A percentile compares a stretch with the other conserved stretches of the same genome.
Evolutionary conservation across 2,797 vertebrate species (phyloP).

Genomic region (Agapornis canus): DNA sequence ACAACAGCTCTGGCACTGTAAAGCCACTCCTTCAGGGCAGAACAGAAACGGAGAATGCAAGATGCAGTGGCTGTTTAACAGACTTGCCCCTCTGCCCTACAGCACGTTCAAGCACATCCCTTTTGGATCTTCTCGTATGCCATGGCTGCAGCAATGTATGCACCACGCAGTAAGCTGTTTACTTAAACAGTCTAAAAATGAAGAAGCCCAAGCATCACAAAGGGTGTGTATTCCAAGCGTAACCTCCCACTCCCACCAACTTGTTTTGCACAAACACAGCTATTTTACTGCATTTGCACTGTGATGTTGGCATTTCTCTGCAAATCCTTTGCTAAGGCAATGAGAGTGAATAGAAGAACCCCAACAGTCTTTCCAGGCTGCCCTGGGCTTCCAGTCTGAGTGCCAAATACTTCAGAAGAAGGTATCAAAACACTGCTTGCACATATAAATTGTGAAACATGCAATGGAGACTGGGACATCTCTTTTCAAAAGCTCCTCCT

Average conservation of each 20-base stretch:
- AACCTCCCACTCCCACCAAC: neutral
- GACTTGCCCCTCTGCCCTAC: neutral
- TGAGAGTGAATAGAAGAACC: neutral
- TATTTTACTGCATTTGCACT: neutral
- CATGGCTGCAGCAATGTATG: neutral
- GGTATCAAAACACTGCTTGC: neutral
- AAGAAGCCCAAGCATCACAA: neutral
- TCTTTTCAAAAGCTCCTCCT: neutral
- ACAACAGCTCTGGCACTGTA: neutral
- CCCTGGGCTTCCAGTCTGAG: neutral
- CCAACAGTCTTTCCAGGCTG: neutral
- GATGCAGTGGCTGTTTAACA: neutral
- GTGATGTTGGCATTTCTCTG: neutral
- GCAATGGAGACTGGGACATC: neutral
- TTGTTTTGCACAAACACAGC: neutral
- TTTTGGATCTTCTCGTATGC: neutral
- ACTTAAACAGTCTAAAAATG: neutral
- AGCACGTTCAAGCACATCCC: neutral
- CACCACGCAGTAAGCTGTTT: neutral
- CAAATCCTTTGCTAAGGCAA: neutral
- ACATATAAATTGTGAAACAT: neutral
- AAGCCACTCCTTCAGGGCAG: neutral
- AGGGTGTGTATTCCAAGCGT: neutral
- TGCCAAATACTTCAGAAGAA: rapidly evolving
- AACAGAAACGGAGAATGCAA: neutral